Evolutionary conservation across 2,888 invertebrate genomes (phyloP), one percentile per base, ranked within the genome.

Genomic region (Strigamia crassipes): DNA sequence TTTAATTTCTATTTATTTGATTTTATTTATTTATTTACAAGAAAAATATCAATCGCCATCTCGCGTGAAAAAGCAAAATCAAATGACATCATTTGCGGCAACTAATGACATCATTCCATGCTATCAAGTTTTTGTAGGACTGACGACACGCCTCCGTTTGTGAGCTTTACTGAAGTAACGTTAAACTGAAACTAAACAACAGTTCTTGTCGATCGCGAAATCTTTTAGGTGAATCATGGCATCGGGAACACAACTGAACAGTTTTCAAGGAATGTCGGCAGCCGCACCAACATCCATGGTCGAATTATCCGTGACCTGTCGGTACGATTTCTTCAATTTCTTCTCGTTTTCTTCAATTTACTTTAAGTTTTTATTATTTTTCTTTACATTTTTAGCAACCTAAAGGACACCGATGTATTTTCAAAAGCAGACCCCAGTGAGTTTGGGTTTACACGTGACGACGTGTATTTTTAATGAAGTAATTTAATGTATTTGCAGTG

Each of bases 361-460:
- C 84, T 84, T 83, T 82, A 82, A 3, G 6, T 34, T 86, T 86
- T 42, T 85, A 90, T n/a, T n/a, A n/a, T n/a, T n/a, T n/a, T 79
- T 80, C 84, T 84, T 83, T 82, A 82, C 34, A 34, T 34, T 86
- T 86, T 42, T 85, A 90, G 90, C 83, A 88, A 89, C 83, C 85
- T 91, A 21, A 84, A 86, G 81, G 89, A 90, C 84, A 87, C 87
- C 84, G 91, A 91, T 87, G 86, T 89, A 1, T 86, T 90, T 82
- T 90, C 90, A 0, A 91, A 91, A 85, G 90, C 90, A 23, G 91
- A 91, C 85, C 91, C 91, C 1, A 78, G 78, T 78, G 31, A 38
- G 27, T 13, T n/a, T n/a, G n/a, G n/a, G n/a, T n/a, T n/a, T n/a
- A n/a, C n/a, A n/a, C n/a, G 13, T 27, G 31, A 23, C 31, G 13